Evolutionary conservation across 2,797 vertebrate genomes (phyloP).

Genomic region (Gephyroberyx darwinii): DNA sequence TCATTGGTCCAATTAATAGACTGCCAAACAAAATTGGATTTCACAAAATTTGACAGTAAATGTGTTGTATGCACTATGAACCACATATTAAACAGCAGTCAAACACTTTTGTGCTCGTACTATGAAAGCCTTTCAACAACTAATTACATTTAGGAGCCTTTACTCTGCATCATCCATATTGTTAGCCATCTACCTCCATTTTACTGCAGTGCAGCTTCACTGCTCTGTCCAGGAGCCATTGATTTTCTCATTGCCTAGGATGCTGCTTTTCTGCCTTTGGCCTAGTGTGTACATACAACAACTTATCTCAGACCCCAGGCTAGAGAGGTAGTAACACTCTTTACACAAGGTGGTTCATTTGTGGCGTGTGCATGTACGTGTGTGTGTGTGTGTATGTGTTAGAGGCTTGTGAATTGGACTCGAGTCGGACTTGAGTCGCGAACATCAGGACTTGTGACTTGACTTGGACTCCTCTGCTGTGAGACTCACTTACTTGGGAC

Average conservation of each 20-base stretch:
- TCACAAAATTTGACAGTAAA: too few relatives aligned
- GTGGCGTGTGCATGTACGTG: neutral
- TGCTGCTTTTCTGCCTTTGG: slow-evolving; percentile 1
- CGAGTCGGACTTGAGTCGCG: too few relatives aligned
- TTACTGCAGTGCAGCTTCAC: neutral
- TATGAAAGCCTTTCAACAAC: neutral
- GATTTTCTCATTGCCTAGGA: slow-evolving; percentile 1
- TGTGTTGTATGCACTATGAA: too few relatives aligned
- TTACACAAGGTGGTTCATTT: slow-evolving; percentile 2
- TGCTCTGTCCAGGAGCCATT: slow-evolving; percentile 3
- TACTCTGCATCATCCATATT: neutral
- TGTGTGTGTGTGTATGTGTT: neutral
- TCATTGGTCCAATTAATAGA: too few relatives aligned
- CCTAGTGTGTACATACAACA: neutral
- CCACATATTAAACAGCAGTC: too few relatives aligned
- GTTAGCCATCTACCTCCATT: neutral
- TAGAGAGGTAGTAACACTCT: neutral
- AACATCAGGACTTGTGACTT: too few relatives aligned
- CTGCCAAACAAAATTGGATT: too few relatives aligned
- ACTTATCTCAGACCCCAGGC: neutral
- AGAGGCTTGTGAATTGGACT: too few relatives aligned
- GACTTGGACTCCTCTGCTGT: too few relatives aligned
- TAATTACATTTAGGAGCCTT: neutral
- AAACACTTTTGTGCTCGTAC: neutral
- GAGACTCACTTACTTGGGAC: too few relatives aligned